Percentiles rank a stretch among this genome's conserved stretches.
These are phyloP conservation scores for Apeltes quadracus DNA, from an alignment of 2,113 vertebrate species.

Conservation along the genomic window DNA sequence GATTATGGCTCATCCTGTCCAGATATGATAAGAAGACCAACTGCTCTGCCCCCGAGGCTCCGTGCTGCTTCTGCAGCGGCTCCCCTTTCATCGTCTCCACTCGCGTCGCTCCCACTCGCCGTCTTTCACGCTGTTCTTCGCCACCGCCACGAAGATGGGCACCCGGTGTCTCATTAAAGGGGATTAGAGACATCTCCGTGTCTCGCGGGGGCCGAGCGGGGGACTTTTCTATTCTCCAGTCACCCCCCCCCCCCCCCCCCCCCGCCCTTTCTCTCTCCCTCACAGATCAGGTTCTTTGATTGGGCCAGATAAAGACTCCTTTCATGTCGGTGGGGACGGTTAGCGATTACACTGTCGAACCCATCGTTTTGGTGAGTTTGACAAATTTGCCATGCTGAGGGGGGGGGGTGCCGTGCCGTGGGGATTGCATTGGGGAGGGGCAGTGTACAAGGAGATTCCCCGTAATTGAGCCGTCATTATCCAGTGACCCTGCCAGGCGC, in stretches of 20 bases:
- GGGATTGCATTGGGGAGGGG: constrained; percentile 33
- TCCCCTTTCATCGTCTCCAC: constrained; percentile 66
- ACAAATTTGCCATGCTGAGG: constrained; percentile 76
- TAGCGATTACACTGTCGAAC: constrained; percentile 80
- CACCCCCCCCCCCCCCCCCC: neutral
- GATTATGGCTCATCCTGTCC: constrained; percentile 75
- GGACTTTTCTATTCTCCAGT: constrained; percentile 61
- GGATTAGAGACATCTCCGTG: constrained; percentile 75
- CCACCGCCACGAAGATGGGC: constrained; percentile 79
- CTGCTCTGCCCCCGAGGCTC: constrained; percentile 64
- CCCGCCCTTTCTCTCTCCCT: constrained; percentile 50
- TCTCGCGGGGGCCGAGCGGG: constrained; percentile 61
- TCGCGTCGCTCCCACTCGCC: constrained; percentile 60
- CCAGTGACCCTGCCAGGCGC: constrained; percentile 74
- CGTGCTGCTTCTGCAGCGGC: constrained; percentile 50
- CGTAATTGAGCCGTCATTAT: constrained; percentile 87
- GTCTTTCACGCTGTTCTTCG: constrained; percentile 64
- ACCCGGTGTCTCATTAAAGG: constrained; percentile 79
- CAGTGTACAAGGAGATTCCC: constrained; percentile 73
- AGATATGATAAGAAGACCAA: constrained; percentile 76
- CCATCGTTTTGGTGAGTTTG: constrained; percentile 74
- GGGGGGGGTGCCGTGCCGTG: constrained; percentile 51
- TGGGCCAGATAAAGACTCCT: constrained; percentile 79
- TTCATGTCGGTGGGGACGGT: constrained; percentile 79
- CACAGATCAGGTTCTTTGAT: constrained; percentile 81